Evolutionary conservation across 2,797 vertebrate species (phyloP), one percentile per base, ranked within the genome.

Genomic region (Peromyscus aztecus): DNA sequence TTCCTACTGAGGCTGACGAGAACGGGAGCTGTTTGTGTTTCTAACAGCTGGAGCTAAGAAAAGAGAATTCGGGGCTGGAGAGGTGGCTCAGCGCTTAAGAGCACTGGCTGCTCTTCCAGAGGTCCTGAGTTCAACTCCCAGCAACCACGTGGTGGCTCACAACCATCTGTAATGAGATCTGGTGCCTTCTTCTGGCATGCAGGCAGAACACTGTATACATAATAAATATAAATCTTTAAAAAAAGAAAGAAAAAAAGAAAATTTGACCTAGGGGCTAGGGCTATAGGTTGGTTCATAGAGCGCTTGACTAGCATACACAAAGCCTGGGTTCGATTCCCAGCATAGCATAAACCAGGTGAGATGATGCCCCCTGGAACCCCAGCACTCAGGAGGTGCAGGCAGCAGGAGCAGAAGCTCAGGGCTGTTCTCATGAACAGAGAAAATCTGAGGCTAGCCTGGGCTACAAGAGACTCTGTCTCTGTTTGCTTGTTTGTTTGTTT

Each of bases 1-100:
- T 95, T 81, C 87, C 34, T 65, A 67, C 21, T 76, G 81, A 77
- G 59, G 17, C 69, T 77, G 75, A 71, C 37, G 77, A 57, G 61
- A 83, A 71, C 17, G 52, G 34, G 19, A 90, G 6, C n/a, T 75
- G 37, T 71, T 86, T 96, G 69, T 77, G 11, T 73, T 91, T 97
- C 40, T 69, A 94, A 57, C 71, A 86, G 75, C 69, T 76, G 80
- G 81, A 87, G 40, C 23, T 87, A 77, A 85, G 34, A 59, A 69
- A 91, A 93, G 34, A 82, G 91, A 81, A 71, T n/a, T 19, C 69
- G 63, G 43, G 52, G 52, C 52, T 52, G 52, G 52, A 52, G 52
- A 52, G 52, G 13, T 14, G 52, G 52, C 52, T 14, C 52, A 52
- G 52, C 12, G 52, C 12, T 52, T 52, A 52, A 52, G 52, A 52